Conservation (phyloP, 2,113 vertebrate genomes). For the Hydropotes inermis region DNA sequence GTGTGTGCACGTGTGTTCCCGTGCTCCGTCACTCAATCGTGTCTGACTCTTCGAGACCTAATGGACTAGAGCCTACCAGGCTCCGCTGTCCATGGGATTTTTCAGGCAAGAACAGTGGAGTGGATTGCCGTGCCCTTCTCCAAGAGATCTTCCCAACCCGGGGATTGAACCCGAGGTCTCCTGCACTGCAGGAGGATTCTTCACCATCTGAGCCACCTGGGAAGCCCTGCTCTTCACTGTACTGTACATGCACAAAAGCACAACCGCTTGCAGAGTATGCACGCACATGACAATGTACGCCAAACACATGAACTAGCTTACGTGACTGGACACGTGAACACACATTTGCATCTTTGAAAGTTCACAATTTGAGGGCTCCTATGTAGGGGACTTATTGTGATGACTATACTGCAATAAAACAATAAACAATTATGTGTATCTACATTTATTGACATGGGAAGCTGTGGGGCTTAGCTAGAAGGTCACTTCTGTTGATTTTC, state of each 20-base stretch:
- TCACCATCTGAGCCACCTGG: not conserved
- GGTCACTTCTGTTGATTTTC: not conserved
- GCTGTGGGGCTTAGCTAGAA: not conserved
- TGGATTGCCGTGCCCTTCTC: not conserved
- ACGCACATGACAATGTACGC: rapidly evolving
- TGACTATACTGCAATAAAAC: not conserved
- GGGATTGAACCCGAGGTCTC: not conserved
- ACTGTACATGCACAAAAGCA: not conserved
- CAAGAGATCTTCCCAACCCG: not conserved
- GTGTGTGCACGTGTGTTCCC: rapidly evolving
- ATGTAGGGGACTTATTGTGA: not conserved
- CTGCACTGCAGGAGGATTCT: not conserved
- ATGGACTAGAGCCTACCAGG: not conserved
- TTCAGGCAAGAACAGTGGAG: not conserved
- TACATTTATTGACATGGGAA: not conserved
- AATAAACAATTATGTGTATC: not conserved
- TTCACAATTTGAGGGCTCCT: not conserved
- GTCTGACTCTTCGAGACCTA: not conserved
- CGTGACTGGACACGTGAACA: rapidly evolving
- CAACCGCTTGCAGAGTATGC: not conserved
- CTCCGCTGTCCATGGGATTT: not conserved
- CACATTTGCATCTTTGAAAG: not conserved
- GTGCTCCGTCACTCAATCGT: rapidly evolving
- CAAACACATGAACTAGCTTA: not conserved
- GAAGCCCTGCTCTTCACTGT: not conserved